Base-by-base conservation (phyloP, 2,888 invertebrate genomes). In the Ectemnius cavifrons region DNA sequence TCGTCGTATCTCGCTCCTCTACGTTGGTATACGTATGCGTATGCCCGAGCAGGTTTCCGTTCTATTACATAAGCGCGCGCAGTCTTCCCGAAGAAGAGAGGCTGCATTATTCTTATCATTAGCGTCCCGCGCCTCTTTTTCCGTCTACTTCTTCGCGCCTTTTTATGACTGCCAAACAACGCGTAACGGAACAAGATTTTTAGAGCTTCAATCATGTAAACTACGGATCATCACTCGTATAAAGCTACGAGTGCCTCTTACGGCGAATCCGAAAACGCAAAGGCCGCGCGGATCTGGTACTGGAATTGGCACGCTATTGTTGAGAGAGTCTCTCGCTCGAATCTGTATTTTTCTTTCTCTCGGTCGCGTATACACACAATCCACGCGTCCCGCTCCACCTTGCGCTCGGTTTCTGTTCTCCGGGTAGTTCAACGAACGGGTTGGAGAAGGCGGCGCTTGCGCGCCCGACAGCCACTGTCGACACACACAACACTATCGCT, bases 361-460 rank as follows among this genome's bases (percentile, higher is more conserved):
- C 67, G 57, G 63, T 69, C 58, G 62, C 56, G 59, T 65, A 37
- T 66, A 73, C 63, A 76, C 71, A 59, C 68, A 28, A 62, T 61
- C 59, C 37, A 37, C 37, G 37, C 37, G 37, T 6, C 8, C 58
- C 62, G 56, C 63, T 14, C 45, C 62, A 59, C 16, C 52, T 52
- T 16, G 5, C 52, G n/a, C 52, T 52, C 52, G 52, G 62, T 28
- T 63, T 67, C 71, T 73, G 78, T 80, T 37, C 37, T 37, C 80
- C 67, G 72, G 76, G 82, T 84, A 86, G 89, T 90, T 90, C 89
- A 89, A 90, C 89, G 89, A 88, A 89, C 89, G 88, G 87, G 37
- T 37, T 37, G 37, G 84, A 87, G 84, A 86, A 72, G 81, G 81
- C 81, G 80, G 86, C 90, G 89, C 89, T 83, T 87, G 88, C 89